phyloP scores from a whole-genome alignment of 2,888 invertebrate genomes.

The Drosophila kambysellisi region DNA sequence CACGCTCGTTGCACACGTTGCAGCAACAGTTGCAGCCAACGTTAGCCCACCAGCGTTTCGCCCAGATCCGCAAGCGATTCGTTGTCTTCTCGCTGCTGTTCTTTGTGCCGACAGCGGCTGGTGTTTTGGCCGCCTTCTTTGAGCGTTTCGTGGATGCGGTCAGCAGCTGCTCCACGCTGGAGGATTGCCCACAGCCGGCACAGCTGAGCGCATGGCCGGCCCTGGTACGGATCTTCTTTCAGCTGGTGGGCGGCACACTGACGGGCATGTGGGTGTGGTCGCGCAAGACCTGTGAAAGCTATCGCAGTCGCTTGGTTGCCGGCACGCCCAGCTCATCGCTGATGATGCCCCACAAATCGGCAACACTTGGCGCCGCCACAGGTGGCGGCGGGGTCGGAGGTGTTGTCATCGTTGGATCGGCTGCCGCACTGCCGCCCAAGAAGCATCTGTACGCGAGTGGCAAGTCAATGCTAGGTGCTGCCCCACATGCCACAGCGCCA shows the following conservation, averaged over 20 bases:
- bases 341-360: conserved; percentile 75
- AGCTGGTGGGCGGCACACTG: conserved; percentile 83
- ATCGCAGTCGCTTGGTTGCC: conserved; percentile 82
- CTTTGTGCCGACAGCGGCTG: conserved; percentile 83
- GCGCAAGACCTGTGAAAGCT: conserved; percentile 84
- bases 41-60: conserved; percentile 83
- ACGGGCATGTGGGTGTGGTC: conserved; percentile 86
- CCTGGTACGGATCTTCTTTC: conserved; percentile 81
- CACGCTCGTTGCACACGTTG: conserved; percentile 80
- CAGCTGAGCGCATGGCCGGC: conserved; percentile 80
- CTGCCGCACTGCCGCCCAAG: conserved; percentile 77
- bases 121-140: conserved; percentile 80
- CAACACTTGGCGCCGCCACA: conserved; percentile 6
- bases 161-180: conserved; percentile 78
- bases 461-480: conserved; percentile 54
- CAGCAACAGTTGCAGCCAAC: conserved; percentile 83
- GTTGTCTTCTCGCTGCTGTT: conserved; percentile 83
- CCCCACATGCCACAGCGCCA: conserved; percentile 52
- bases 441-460: conserved; percentile 78
- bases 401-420: background rate
- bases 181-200: conserved; percentile 78
- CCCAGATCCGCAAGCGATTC: conserved; percentile 84
- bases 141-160: conserved; percentile 80
- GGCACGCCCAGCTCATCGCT: conserved; percentile 80
- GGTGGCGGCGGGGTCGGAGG: background rate